Evolutionary conservation across 2,888 invertebrate species (phyloP).

Genomic region (Choristoneura rosaceana): DNA sequence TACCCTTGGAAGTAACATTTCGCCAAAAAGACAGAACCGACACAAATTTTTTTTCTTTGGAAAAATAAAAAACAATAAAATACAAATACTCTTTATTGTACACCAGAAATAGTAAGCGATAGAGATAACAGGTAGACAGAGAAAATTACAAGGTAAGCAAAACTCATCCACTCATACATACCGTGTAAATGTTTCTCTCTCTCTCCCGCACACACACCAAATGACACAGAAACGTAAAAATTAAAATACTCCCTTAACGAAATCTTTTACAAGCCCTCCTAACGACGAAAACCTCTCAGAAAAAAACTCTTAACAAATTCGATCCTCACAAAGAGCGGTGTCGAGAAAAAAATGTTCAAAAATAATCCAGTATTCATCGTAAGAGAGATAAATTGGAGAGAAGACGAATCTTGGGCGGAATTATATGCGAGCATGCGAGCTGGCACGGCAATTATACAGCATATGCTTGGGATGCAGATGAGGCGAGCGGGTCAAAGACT

Average conservation of each 20-base stretch:
- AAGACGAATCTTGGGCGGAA: slow-evolving; percentile 60
- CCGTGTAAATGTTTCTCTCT: too few relatives aligned
- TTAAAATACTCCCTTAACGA: slow-evolving; percentile 5
- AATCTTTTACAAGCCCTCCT: background rate
- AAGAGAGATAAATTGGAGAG: slow-evolving; percentile 37
- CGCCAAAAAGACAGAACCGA: too few relatives aligned
- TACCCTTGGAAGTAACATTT: too few relatives aligned
- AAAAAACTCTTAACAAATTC: slow-evolving; percentile 27
- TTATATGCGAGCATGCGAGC: slow-evolving; percentile 52
- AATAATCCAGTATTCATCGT: slow-evolving; percentile 36
- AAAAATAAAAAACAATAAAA: too few relatives aligned
- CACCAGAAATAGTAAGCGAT: too few relatives aligned
- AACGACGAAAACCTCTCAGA: slow-evolving; percentile 36
- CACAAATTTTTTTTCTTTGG: too few relatives aligned
- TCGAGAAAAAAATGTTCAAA: slow-evolving; percentile 35
- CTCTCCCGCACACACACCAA: background rate
- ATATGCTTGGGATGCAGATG: slow-evolving; percentile 4
- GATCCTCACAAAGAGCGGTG: slow-evolving; percentile 12
- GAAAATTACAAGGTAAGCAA: too few relatives aligned
- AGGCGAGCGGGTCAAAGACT: background rate
- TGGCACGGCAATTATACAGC: slow-evolving; percentile 32
- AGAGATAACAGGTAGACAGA: too few relatives aligned
- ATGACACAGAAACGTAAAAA: background rate
- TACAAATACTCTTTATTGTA: too few relatives aligned
- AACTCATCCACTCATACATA: too few relatives aligned